A percentile compares a stretch with the other conserved stretches of the same genome.
phyloP scores from a whole-genome alignment of 1,140 invertebrate genomes.

The Propsilocerus akamusi region DNA sequence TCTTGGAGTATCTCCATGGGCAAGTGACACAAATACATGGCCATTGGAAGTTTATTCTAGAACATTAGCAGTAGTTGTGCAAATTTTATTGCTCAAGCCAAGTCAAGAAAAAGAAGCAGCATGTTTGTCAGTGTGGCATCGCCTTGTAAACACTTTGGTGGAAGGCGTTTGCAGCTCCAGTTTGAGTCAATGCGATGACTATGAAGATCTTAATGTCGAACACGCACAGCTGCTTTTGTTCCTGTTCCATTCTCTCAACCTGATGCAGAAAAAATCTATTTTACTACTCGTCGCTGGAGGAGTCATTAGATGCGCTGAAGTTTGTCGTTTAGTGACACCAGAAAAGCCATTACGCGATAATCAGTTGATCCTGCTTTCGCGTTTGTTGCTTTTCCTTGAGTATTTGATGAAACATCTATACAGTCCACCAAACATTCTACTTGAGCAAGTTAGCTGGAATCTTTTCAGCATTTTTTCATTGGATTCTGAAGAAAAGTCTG shows the following conservation, averaged over 20 bases:
- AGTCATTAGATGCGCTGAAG: conserved; percentile 43
- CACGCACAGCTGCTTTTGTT: conserved; percentile 86
- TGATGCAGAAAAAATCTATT: conserved; percentile 93
- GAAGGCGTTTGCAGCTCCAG: conserved; percentile 40
- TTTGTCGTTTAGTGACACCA: conserved; percentile 29
- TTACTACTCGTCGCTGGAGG: conserved; percentile 58
- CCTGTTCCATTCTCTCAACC: conserved; percentile 79
- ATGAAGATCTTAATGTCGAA: conserved; percentile 78
- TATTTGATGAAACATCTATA: conserved; percentile 92
- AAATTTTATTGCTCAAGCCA: conserved; percentile 59
- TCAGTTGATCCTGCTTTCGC: conserved; percentile 62
- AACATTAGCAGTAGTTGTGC: conserved; percentile 53
- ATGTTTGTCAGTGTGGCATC: conserved; percentile 78
- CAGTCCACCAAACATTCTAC: conserved; percentile 55
- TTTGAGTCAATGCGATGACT: conserved; percentile 10
- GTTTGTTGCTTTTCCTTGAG: conserved; percentile 77
- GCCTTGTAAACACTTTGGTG: conserved; percentile 69
- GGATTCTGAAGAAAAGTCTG: conserved; percentile 17
- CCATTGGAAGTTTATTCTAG: conserved; percentile 69
- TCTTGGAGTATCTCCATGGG: conserved; percentile 56
- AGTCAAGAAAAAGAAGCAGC: conserved; percentile 72
- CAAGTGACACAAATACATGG: conserved; percentile 45
- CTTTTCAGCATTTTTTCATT: conserved; percentile 21
- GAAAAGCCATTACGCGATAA: conserved; percentile 30
- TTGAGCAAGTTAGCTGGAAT: conserved; percentile 48